Evolutionary conservation across 2,113 vertebrate genomes (phyloP), one percentile per base, ranked within the genome.

Genomic region (Ophiodon elongatus): DNA sequence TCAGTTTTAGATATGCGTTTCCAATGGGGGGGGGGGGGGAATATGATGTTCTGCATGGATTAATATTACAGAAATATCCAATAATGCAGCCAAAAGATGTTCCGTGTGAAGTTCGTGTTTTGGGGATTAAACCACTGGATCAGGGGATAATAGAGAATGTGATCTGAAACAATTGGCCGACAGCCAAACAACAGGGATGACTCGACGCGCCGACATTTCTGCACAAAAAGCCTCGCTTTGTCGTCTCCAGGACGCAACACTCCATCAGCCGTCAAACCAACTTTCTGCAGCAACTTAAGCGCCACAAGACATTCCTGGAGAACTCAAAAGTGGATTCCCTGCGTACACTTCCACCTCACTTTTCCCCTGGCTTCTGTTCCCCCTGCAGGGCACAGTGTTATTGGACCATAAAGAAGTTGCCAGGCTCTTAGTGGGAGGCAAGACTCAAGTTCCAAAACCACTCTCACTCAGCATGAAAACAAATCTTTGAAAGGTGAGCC

Each of bases 371-470:
- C 81, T 85, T 73, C 80, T 68, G 69, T 88, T 83, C 71, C 73
- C 56, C 91, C 91, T 52, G 88, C 73, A 90, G 86, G 84, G 84
- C 77, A 85, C 66, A 45, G 37, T 69, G 50, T 91, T 92, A 93
- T 88, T 82, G 79, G 84, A 68, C 73, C 65, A 90, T 85, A 85
- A 94, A 93, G 67, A 83, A 76, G 75, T 59, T 50, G 56, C 57
- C 37, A 14, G 9, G 71, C 57, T 86, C 83, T 88, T 80, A 27
- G 81, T 73, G 63, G 71, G 47, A 73, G 73, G 76, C 79, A 71
- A 75, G 72, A 80, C 15, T 87, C 66, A 1, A 70, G 73, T 76
- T 90, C 56, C 85, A 76, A 69, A 81, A 79, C 21, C 47, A 56
- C 79, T 82, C 54, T 31, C 64, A 29, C 76, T 52, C 54, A 47